These are phyloP conservation scores for Dynastes grantii DNA, from an alignment of 2,888 invertebrate species.

Conservation along the genomic window DNA sequence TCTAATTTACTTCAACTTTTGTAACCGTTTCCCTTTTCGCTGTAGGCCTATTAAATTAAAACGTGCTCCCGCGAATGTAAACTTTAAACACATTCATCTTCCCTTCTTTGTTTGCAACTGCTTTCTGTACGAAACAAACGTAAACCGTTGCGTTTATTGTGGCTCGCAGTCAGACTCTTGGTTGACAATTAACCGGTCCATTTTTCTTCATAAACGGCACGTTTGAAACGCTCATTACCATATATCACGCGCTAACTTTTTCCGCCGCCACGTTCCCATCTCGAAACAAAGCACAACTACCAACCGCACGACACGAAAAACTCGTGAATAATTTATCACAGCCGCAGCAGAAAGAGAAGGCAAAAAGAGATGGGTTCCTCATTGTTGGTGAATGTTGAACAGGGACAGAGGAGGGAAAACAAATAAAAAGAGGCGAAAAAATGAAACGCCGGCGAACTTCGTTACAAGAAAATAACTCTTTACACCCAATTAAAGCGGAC, in stretches of 20 bases:
- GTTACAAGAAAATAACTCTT: slow-evolving; percentile 59
- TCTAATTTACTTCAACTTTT: slow-evolving; percentile 3
- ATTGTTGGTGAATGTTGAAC: background rate
- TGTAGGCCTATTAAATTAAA: slow-evolving; percentile 17
- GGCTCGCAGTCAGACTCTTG: slow-evolving; percentile 12
- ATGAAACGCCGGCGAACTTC: slow-evolving; percentile 48
- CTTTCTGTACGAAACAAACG: slow-evolving; percentile 17
- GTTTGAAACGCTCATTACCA: slow-evolving; percentile 46
- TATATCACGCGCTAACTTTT: slow-evolving; percentile 37
- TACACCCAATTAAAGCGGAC: slow-evolving; percentile 59
- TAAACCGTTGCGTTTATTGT: slow-evolving; percentile 32
- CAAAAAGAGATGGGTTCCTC: background rate
- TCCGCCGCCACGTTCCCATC: slow-evolving; percentile 30
- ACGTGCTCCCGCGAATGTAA: slow-evolving; percentile 16
- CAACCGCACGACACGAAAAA: slow-evolving; percentile 46
- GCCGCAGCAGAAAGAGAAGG: slow-evolving; percentile 7
- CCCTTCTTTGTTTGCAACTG: slow-evolving; percentile 14
- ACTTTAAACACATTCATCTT: slow-evolving; percentile 16
- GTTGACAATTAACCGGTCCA: slow-evolving; percentile 47
- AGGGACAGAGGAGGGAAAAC: slow-evolving; percentile 23
- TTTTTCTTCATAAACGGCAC: slow-evolving; percentile 47
- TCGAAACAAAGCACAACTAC: slow-evolving; percentile 45
- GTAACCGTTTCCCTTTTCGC: slow-evolving; percentile 1
- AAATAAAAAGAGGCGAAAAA: slow-evolving; percentile 48
- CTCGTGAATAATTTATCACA: slow-evolving; percentile 47